These are phyloP conservation scores for Poecile montanus DNA, from an alignment of 2,797 vertebrate genomes.

Conservation along the genomic window DNA sequence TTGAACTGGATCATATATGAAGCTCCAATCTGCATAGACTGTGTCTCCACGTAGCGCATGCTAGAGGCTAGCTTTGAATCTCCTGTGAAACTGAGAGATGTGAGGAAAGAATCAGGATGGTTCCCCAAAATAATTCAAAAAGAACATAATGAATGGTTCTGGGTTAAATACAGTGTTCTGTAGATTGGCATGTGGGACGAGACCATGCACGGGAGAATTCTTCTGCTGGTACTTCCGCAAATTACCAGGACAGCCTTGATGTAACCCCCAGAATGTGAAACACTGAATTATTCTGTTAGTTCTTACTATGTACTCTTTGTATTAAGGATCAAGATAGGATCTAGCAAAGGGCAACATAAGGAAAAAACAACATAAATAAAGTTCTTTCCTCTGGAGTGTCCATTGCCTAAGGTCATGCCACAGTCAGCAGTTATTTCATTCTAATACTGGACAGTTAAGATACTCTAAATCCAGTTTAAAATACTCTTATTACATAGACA, in stretches of 20 bases:
- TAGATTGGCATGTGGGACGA: not conserved
- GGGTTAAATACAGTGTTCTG: not conserved
- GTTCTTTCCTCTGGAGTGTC: not conserved
- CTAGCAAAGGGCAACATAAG: not conserved
- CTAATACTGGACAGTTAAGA: not conserved
- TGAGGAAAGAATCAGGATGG: conserved; percentile 11
- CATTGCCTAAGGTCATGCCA: not conserved
- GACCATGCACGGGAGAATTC: not conserved
- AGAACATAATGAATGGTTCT: not conserved
- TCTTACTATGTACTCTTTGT: not conserved
- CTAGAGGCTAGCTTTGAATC: conserved; percentile 92
- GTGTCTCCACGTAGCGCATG: conserved; percentile 97
- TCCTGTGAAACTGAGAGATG: conserved; percentile 89
- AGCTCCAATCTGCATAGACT: conserved; percentile 97
- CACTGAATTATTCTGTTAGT: conserved; percentile 19
- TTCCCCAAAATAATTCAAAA: not conserved
- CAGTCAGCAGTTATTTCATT: not conserved
- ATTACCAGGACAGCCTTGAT: not conserved
- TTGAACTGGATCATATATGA: conserved; percentile 98
- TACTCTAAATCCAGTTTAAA: not conserved
- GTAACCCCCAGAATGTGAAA: not conserved
- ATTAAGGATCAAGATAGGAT: not conserved
- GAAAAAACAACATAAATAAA: not conserved
- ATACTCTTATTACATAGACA: not conserved
- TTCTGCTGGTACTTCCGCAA: not conserved